Conservation (phyloP, 2,113 vertebrate genomes). For the Stomatorhinus ivindoensis region DNA sequence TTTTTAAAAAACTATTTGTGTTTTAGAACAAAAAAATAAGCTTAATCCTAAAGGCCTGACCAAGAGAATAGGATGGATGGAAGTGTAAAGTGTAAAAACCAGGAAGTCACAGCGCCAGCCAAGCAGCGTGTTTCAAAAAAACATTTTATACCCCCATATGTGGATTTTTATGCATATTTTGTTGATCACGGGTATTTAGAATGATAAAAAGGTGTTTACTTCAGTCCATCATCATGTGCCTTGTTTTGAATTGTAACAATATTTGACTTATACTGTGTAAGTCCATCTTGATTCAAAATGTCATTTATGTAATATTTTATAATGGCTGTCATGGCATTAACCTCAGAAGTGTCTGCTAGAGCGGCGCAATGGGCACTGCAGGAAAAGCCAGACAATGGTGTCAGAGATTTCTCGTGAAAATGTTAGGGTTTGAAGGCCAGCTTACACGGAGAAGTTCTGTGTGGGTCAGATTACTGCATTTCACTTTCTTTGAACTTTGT, state of each 20-base stretch:
- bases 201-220: neutral
- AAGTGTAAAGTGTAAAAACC: neutral
- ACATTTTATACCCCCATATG: neutral
- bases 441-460: neutral
- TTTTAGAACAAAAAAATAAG: neutral
- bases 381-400: neutral
- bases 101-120: neutral
- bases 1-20: neutral
- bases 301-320: neutral
- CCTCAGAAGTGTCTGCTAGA: neutral
- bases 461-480: neutral
- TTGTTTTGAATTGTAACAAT: neutral
- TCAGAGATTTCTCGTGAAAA: neutral
- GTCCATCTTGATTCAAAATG: neutral
- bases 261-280: neutral
- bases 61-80: neutral
- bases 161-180: neutral
- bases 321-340: neutral
- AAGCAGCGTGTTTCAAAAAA: neutral
- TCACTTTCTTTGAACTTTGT: neutral
- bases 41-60: neutral
- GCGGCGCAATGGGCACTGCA: neutral
- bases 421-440: neutral
- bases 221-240: neutral
- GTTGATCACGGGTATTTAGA: neutral